Conservation (phyloP, 1,140 invertebrate species). For the Lepidurus apus region DNA sequence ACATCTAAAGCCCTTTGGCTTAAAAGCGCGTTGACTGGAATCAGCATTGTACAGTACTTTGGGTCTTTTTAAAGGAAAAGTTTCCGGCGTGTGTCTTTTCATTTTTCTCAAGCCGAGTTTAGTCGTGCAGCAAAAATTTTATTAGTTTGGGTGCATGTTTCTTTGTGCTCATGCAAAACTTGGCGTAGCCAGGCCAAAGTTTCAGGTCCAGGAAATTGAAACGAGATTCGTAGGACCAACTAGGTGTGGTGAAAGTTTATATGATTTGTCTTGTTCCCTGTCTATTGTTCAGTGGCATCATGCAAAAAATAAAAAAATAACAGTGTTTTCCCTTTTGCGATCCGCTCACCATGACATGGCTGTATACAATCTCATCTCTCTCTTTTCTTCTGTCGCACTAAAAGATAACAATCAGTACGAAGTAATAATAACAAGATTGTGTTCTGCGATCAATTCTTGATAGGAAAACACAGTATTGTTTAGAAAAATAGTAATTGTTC, state of each 20-base stretch:
- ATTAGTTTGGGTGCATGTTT: background rate
- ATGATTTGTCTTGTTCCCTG: background rate
- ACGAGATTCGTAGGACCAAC: background rate
- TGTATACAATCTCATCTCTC: background rate
- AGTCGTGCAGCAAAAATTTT: background rate
- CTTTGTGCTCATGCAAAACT: background rate
- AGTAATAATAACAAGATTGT: too few relatives aligned
- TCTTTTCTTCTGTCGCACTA: too few relatives aligned
- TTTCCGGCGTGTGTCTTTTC: background rate
- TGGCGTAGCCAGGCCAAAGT: background rate
- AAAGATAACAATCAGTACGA: too few relatives aligned
- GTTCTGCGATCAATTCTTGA: background rate
- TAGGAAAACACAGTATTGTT: background rate
- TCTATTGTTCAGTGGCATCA: background rate
- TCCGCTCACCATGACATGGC: background rate
- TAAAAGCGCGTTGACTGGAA: too few relatives aligned
- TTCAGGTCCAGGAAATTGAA: slow-evolving; percentile 18
- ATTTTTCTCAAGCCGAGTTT: background rate
- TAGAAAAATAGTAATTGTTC: background rate
- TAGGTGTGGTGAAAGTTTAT: background rate
- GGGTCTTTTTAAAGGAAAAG: too few relatives aligned
- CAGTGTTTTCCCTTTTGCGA: slow-evolving; percentile 12
- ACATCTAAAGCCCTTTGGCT: too few relatives aligned
- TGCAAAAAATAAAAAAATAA: background rate
- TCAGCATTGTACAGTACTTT: too few relatives aligned